Evolutionary conservation across 2,888 invertebrate genomes (phyloP), one percentile per base, ranked within the genome.

Genomic region (Sesia bembeciformis): DNA sequence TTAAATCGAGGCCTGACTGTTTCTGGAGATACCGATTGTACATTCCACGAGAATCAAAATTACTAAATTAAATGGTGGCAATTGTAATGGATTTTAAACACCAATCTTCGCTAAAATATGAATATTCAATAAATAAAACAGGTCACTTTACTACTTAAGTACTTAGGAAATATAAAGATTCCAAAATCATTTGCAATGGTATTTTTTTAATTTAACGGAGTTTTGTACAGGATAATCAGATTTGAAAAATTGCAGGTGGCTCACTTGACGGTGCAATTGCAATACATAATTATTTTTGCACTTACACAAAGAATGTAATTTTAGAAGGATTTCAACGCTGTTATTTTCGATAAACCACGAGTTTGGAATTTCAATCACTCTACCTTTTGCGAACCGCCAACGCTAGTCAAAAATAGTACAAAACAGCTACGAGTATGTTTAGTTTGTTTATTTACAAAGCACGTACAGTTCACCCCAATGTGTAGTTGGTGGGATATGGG

Each of bases 1-100:
- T 76, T 73, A 76, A 79, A 78, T 71, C 62, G 67, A 67, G 59
- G 54, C 70, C 67, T 68, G 68, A 70, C 68, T 71, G 71, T 75
- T 78, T 67, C 65, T 40, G 23, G n/a, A 52, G 40, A 40, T 52
- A 50, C 7, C 7, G 38, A 50, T 39, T 50, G n/a, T n/a, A n/a
- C n/a, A n/a, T n/a, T n/a, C n/a, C n/a, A n/a, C n/a, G n/a, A n/a
- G n/a, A n/a, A n/a, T 39, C 23, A 6, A 38, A 50, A 50, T 8
- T 50, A 38, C 3, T 50, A 50, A 50, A 50, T 7, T 38, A 3
- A 50, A 50, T 5, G 7, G 38, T 38, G 50, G 50, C 5, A 23
- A 5, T 50, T 50, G 46, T 46, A 8, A 6, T 46, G n/a, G n/a
- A 46, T 46, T 46, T n/a, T 46, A n/a, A 4, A 8, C 41, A 41